Conservation (phyloP, 2,113 vertebrate species). For the Apistogramma diplotaenia region DNA sequence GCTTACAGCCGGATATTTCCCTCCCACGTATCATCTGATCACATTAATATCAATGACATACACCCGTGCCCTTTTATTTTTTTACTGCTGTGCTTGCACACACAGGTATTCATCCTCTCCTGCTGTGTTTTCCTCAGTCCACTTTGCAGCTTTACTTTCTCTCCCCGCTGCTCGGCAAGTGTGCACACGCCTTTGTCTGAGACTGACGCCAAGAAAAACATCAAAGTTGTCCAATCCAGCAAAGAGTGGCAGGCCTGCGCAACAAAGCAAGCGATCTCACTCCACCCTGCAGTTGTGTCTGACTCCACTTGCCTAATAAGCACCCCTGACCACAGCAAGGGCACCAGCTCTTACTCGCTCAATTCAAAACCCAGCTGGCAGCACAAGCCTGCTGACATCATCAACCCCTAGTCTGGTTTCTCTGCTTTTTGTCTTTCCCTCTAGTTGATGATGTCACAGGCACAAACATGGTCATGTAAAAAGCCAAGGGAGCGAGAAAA, state of each 20-base stretch:
- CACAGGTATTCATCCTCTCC: neutral
- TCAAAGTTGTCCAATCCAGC: conserved; percentile 42
- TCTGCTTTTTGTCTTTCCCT: conserved; percentile 2
- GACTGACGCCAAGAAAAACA: conserved; percentile 66
- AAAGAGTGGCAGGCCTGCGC: conserved; percentile 13
- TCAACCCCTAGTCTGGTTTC: conserved; percentile 33
- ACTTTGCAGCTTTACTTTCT: conserved; percentile 30
- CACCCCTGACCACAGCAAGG: conserved; percentile 61
- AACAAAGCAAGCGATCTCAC: conserved; percentile 30
- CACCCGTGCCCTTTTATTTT: neutral
- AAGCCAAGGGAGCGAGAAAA: neutral
- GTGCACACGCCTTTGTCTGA: conserved; percentile 65
- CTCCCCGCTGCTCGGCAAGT: conserved; percentile 37
- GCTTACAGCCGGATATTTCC: neutral
- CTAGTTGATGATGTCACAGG: conserved; percentile 29
- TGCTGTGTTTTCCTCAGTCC: neutral
- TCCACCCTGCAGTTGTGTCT: conserved; percentile 65
- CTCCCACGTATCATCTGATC: neutral
- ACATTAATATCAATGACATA: neutral
- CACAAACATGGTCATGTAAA: conserved; percentile 19
- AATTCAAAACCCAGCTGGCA: conserved; percentile 60
- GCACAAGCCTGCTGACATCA: conserved; percentile 58
- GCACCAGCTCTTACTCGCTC: conserved; percentile 23
- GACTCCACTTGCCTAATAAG: conserved; percentile 62
- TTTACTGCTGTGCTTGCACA: neutral